Conservation (phyloP, 2,888 invertebrate genomes). For the Tachina grossa region DNA sequence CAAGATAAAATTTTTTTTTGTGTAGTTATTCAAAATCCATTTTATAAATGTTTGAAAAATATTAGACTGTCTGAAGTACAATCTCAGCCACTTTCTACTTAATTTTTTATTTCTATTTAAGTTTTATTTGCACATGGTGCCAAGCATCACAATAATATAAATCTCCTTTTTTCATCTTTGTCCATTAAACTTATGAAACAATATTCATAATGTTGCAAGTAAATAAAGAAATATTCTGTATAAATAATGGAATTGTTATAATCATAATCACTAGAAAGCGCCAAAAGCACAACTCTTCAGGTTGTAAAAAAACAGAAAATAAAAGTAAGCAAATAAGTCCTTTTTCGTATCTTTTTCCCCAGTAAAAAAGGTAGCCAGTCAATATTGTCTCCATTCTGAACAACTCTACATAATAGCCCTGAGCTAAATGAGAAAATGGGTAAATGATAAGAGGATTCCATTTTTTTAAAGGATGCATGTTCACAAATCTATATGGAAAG, state of each 20-base stretch:
- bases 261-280: constrained; percentile 58
- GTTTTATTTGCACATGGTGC: constrained; percentile 25
- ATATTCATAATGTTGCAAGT: constrained; percentile 47
- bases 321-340: constrained; percentile 49
- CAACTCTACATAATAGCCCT: constrained; percentile 38
- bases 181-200: constrained; percentile 51
- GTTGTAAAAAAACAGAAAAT: constrained; percentile 21
- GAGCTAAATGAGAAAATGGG: constrained; percentile 46
- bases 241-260: constrained; percentile 48
- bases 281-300: constrained; percentile 64
- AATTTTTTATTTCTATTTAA: background rate
- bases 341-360: constrained; percentile 27
- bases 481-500: constrained; percentile 23
- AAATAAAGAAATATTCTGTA: constrained; percentile 1
- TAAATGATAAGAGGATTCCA: constrained; percentile 52
- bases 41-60: background rate
- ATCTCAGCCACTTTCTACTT: background rate
- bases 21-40: background rate
- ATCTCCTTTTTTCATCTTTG: constrained; percentile 21
- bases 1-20: too few relatives aligned
- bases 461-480: constrained; percentile 38
- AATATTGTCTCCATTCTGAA: constrained; percentile 41
- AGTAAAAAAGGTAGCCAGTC: constrained; percentile 42
- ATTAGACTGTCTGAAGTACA: constrained; percentile 48
- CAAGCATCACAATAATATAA: constrained; percentile 13